These are phyloP conservation scores for Platypus cylindrus DNA, from an alignment of 2,888 invertebrate genomes.

Conservation along the genomic window DNA sequence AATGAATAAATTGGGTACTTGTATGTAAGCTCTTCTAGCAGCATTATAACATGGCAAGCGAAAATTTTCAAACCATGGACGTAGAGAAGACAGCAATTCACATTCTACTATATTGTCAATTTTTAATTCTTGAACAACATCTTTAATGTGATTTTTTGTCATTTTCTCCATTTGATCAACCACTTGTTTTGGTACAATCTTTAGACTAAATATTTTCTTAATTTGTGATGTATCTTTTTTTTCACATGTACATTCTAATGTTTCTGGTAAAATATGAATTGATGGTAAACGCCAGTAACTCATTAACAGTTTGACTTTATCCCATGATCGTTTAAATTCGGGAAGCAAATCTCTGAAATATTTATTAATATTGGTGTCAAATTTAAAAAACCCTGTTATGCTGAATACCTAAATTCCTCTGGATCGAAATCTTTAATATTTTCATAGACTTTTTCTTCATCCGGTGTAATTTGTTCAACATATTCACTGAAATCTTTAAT, in stretches of 20 bases:
- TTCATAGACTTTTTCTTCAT: constrained; percentile 36
- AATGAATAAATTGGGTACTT: constrained; percentile 30
- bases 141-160: constrained; percentile 24
- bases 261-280: constrained; percentile 27
- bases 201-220: constrained; percentile 29
- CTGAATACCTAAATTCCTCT: constrained; percentile 27
- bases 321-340: constrained; percentile 28
- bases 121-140: constrained; percentile 24
- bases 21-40: constrained; percentile 33
- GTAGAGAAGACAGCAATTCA: constrained; percentile 23
- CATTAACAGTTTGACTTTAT: constrained; percentile 34
- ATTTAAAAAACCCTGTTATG: background rate
- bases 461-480: constrained; percentile 35
- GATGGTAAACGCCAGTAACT: constrained; percentile 35
- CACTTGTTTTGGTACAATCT: constrained; percentile 33
- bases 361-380: background rate
- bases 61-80: constrained; percentile 35
- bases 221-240: constrained; percentile 27
- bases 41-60: constrained; percentile 32
- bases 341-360: constrained; percentile 27
- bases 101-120: constrained; percentile 28
- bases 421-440: constrained; percentile 30
- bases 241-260: constrained; percentile 29
- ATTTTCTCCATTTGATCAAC: constrained; percentile 21
- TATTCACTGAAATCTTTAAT: constrained; percentile 33